Base-by-base conservation (phyloP, 2,113 vertebrate genomes). In the Cephalopholis sonnerati region DNA sequence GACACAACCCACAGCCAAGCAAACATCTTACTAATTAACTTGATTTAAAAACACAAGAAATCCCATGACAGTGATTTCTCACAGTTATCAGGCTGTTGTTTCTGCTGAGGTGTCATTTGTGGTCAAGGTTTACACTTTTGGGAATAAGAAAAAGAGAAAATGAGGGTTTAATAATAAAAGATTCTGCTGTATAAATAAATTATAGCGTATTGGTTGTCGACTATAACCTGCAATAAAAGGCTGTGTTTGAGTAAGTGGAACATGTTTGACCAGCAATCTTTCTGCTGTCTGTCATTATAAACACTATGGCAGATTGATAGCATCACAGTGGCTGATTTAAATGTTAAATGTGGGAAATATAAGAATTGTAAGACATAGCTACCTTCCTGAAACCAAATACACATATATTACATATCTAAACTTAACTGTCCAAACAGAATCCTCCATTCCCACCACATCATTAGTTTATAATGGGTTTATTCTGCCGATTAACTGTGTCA, bases 41-140 rank as follows among this genome's bases (percentile, higher is more conserved):
- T 29, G 32, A 78, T 77, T 51, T 64, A 64, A 84, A 81, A 85
- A 84, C 57, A 83, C 44, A 3, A 74, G 41, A 82, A 69, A 55
- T 78, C 78, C 85, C 80, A 24, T 5, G 64, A 29, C 62, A 76
- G n/a, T 2, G 54, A 77, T 84, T 80, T 41, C 32, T 87, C 59
- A 57, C 62, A 59, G 72, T 58, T 69, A 36, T 74, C n/a, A 44
- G 20, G 63, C 27, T 48, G 32, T 67, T 79, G 50, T 78, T 78
- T 24, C 58, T 77, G 64, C 68, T 39, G 24, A 64, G 39, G 13
- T 76, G 58, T 79, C 57, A 18, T 77, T 71, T 79, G 58, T 74
- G 75, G 79, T 76, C 78, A 54, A 73, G 54, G 73, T 62, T 48
- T 22, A 51, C 11, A 6, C 58, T 64, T 68, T 24, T 17, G 44